These are phyloP conservation scores for Vombatus ursinus DNA, from an alignment of 2,113 vertebrate genomes.

Conservation along the genomic window DNA sequence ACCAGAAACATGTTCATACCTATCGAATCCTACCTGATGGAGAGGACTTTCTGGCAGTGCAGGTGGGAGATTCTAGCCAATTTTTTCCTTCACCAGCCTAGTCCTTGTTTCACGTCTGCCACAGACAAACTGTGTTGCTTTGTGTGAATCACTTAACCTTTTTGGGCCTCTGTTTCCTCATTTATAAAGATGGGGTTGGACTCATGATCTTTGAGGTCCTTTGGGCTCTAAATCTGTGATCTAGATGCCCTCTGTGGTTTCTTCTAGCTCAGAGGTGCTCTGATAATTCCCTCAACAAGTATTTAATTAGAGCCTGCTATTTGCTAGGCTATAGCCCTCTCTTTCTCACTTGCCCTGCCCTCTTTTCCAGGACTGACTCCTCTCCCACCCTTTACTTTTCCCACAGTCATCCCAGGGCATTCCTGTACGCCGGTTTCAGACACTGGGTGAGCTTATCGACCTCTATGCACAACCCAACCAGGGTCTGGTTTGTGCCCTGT, in stretches of 20 bases:
- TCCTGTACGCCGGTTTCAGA: conserved; percentile 95
- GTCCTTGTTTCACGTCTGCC: background rate
- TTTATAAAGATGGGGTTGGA: background rate
- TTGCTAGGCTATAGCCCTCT: background rate
- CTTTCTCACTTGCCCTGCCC: background rate
- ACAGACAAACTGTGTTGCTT: background rate
- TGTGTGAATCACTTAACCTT: background rate
- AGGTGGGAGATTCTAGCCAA: conserved; percentile 85
- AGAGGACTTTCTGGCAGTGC: conserved; percentile 95
- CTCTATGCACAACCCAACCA: conserved; percentile 96
- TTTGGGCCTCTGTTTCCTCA: background rate
- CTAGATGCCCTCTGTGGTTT: background rate
- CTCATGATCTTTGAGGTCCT: background rate
- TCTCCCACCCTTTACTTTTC: background rate
- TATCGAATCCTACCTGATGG: conserved; percentile 97
- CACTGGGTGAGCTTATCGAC: conserved; percentile 91
- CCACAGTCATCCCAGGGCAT: conserved; percentile 95
- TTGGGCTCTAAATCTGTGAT: background rate
- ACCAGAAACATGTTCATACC: conserved; percentile 97
- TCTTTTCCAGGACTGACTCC: background rate
- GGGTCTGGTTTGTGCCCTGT: conserved; percentile 95
- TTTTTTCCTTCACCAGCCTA: background rate
- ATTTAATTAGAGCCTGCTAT: background rate
- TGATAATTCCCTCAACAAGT: background rate
- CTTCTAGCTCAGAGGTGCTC: background rate